Evolutionary conservation across 2,113 vertebrate species (phyloP).

Genomic region (Egretta garzetta): DNA sequence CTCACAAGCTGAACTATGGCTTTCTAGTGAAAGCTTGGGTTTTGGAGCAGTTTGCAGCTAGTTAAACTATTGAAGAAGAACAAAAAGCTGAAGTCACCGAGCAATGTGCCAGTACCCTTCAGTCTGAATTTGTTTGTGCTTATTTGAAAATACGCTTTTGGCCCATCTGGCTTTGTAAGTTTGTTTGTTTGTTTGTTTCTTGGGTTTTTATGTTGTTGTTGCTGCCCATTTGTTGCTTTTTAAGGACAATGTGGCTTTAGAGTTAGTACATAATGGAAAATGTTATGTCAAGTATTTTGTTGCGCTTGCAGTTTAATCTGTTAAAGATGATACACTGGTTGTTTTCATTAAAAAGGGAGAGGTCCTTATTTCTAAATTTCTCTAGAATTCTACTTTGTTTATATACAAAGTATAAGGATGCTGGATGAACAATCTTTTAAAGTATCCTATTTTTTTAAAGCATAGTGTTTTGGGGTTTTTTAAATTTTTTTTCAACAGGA

Average conservation of each 20-base stretch:
- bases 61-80: neutral
- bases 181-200: neutral
- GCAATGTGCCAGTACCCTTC: neutral
- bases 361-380: neutral
- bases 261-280: slow-evolving; percentile 13
- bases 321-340: neutral
- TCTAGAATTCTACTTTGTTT: neutral
- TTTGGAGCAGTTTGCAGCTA: neutral
- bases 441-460: neutral
- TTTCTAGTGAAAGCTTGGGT: neutral
- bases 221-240: neutral
- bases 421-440: neutral
- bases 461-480: neutral
- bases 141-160: neutral
- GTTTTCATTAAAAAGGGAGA: neutral
- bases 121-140: neutral
- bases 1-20: neutral
- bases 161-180: neutral
- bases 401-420: neutral
- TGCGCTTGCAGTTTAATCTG: neutral
- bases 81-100: neutral
- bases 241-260: neutral
- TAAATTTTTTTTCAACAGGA: neutral
- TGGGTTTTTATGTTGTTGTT: neutral
- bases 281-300: neutral